Base-by-base conservation (phyloP, 2,797 vertebrate species). In the Lutjanus argentimaculatus region DNA sequence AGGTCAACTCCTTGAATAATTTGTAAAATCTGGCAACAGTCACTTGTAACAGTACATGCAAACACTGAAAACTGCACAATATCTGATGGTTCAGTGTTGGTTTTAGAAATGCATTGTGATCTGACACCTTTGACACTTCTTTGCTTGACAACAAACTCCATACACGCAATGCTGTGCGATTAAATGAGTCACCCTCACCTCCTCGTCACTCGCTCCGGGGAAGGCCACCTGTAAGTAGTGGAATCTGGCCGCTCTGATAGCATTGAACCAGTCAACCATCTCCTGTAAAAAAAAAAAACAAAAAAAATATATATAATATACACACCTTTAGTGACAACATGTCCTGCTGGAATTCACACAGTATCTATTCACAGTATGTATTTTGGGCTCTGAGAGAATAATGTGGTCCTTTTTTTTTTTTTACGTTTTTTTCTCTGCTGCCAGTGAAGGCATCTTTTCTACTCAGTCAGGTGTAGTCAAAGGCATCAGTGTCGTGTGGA, bases 161-260 rank as follows among this genome's bases (percentile, higher is more conserved):
- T 8, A 22, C 12, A 25, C 1, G 1, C 30, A 4, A 21, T 15
- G 7, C 1, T 15, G 15, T 6, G 15, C 6, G 45, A 52, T 68
- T 52, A 17, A 22, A 72, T n/a, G 22, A 16, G 25, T 65, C 13
- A 8, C 57, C 95, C 97, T 97, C 91, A 99, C 98, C 51, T 99
- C 98, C 1, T 92, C 84, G 0, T 99, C 95, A 0, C 96, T 96
- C 30, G 98, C 98, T 86, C 98, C 98, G 0, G 98, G 98, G 90
- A 97, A 99, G 0, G 98, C 98, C 93, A 99, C 98, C 92, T 99
- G 98, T 72, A 98, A 92, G 94, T 99, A 99, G 93, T 99, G 98
- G 90, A 99, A 99, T 22, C 98, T 96, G 1, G 98, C 98, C 0
- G 98, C 98, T n/a, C 98, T 95, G 84, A 99, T 98, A 0, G 98